Base-by-base conservation (phyloP, 1,140 invertebrate genomes). In the Diorhabda elongata region DNA sequence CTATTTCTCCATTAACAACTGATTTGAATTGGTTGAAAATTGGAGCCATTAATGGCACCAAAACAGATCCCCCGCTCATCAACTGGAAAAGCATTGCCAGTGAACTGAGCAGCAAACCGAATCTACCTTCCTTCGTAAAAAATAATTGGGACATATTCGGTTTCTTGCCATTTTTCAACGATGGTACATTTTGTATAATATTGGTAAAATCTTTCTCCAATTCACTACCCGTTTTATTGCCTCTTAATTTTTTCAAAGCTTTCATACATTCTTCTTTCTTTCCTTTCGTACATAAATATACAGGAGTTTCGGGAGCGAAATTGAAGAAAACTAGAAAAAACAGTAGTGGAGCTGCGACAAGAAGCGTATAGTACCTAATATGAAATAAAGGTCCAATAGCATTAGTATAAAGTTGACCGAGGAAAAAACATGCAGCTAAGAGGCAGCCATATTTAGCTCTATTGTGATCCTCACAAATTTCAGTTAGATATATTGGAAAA, bases 231-330 rank as follows among this genome's bases (percentile, higher is more conserved):
- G 59, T 41, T 82, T 85, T 73, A 84, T 84, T 68, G 2, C 89
- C 87, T 3, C 92, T 83, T 1, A 96, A 81, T 71, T 85, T 89
- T 64, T 84, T 82, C 68, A 96, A 79, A 4, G 89, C 82, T 3
- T 83, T 76, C 0, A 86, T 77, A 0, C 92, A 92, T 3, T 88
- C 86, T 3, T 85, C 79, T 47, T 84, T 84, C 26, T 86, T 83
- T 11, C 82, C 83, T 75, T 86, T 86, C 5, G 82, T 80, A 0
- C 92, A 79, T 52, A 90, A 82, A 69, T 86, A 92, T 63, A 88
- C 89, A 0, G 94, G 94, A 42, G 91, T 91, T 77, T 97, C 94
- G 0, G 94, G 94, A 83, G 94, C 90, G 61, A 89, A 87, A 82
- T 91, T 91, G 72, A 89, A 87, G 0, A 85, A 67, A 0, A 91